Percentiles rank a stretch among this genome's conserved stretches.
phyloP scores from a whole-genome alignment of 1,140 invertebrate species.

The Phymorhynchus buccinoides region DNA sequence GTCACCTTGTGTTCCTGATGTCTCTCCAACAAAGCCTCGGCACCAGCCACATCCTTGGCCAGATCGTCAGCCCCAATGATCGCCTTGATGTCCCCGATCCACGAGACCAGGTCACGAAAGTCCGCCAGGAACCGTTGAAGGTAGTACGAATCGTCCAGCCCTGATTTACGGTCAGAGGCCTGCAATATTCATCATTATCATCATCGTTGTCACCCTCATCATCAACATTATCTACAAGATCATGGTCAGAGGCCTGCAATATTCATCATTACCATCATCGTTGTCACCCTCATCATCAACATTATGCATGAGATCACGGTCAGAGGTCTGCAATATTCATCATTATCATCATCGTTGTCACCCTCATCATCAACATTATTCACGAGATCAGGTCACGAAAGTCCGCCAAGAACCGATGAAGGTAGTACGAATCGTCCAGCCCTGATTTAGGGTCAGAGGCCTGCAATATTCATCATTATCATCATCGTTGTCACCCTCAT shows the following conservation, averaged over 20 bases:
- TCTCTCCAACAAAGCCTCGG: constrained; percentile 94
- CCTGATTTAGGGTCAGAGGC: constrained; percentile 78
- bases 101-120: constrained; percentile 96
- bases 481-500: no score
- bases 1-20: constrained; percentile 94
- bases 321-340: constrained; percentile 63
- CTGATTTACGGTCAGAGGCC: constrained; percentile 76
- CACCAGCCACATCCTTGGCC: constrained; percentile 98
- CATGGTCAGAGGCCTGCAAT: constrained; percentile 73
- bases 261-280: no score
- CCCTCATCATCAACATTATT: no score
- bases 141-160: constrained; percentile 95
- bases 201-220: no score
- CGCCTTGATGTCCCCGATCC: constrained; percentile 98
- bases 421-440: constrained; percentile 93
- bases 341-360: no score
- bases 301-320: no score
- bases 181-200: constrained; percentile 50
- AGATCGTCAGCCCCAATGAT: constrained; percentile 98
- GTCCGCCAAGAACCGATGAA: constrained; percentile 98
- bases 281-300: no score
- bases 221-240: no score
- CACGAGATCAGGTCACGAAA: constrained; percentile 97
- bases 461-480: constrained; percentile 55
- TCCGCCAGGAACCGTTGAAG: constrained; percentile 98